Evolutionary conservation across 2,888 invertebrate genomes (phyloP).

Genomic region (Drosophila kambysellisi): DNA sequence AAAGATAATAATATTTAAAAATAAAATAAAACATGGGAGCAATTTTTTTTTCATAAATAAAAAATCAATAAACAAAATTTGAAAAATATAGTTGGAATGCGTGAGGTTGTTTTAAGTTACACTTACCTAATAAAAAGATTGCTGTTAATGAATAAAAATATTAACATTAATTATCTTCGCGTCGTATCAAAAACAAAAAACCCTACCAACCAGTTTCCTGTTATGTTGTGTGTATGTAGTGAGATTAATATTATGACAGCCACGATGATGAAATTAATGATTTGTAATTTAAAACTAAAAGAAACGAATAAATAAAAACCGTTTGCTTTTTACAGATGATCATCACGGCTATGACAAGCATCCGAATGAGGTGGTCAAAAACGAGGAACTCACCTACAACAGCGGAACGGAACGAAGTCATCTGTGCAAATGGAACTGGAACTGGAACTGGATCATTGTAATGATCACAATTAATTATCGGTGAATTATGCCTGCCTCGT

Average conservation of each 20-base stretch:
- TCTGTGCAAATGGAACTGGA: slow-evolving; percentile 1
- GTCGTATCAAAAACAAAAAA: background rate
- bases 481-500: slow-evolving; percentile 33
- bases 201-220: background rate
- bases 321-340: slow-evolving; percentile 86
- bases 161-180: background rate
- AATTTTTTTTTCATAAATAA: background rate
- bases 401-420: slow-evolving; percentile 79
- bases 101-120: background rate
- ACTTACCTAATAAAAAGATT: background rate
- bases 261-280: background rate
- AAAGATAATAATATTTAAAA: background rate
- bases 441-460: background rate
- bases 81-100: background rate
- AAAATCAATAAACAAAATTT: no score
- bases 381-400: slow-evolving; percentile 94
- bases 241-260: background rate
- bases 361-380: slow-evolving; percentile 96
- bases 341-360: slow-evolving; percentile 92
- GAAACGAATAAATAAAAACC: background rate
- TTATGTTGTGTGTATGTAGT: background rate
- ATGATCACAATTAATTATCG: slow-evolving; percentile 36
- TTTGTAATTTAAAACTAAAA: background rate
- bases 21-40: no score
- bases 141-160: background rate